Evolutionary conservation across 2,797 vertebrate genomes (phyloP), one percentile per base, ranked within the genome.

Genomic region (Trematomus bernacchii): DNA sequence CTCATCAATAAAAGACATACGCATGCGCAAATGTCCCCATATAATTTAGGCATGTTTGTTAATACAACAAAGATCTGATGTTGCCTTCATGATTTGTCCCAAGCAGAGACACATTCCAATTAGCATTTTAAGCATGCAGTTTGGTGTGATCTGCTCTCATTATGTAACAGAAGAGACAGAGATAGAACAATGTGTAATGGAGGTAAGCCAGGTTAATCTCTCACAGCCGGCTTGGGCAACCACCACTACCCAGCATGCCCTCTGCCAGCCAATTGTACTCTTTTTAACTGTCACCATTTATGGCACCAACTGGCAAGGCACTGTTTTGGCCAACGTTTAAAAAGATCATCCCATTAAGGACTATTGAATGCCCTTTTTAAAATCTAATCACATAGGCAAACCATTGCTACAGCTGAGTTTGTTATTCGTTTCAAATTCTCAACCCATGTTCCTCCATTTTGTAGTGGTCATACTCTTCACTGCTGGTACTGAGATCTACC

Each of bases 381-480:
- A 81, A 72, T 75, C 43, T 62, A 82, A 89, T 86, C 81, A 82
- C 47, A 79, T 73, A 74, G 60, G 66, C 82, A 70, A 86, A 87
- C 50, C 10, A 5, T 48, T 66, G 19, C 55, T 74, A 75, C 82
- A 78, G 59, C 77, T 84, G 76, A 62, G 64, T 76, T 76, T 68
- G 65, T 67, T 73, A 27, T 43, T 77, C 40, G 62, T 79, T 75
- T 77, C 69, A 83, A 74, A 83, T 88, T 68, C 37, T 55, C 42
- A 73, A 61, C 73, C 62, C 73, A 58, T 66, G 74, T 78, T 77
- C 73, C 63, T 76, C 63, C 65, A 46, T 30, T 62, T 55, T 53
- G 62, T 66, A 73, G 7, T 69, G 66, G 71, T 86, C 81, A 81
- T 50, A 71, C 50, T 79, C 55, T 47, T 14, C 67, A 47, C 53